Evolutionary conservation across 2,888 invertebrate species (phyloP).

Genomic region (Blastobasis adustella): DNA sequence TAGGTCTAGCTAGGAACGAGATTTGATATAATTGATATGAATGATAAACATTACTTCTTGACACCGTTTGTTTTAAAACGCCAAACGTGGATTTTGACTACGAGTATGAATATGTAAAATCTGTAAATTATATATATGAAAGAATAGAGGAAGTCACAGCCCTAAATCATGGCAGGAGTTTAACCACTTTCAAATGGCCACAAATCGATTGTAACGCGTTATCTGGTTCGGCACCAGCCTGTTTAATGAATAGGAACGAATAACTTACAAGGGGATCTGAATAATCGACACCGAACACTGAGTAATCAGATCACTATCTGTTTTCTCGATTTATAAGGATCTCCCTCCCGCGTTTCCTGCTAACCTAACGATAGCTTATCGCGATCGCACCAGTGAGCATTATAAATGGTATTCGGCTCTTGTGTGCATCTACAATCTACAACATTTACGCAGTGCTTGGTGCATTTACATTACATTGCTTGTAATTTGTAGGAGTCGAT

Average conservation of each 20-base stretch:
- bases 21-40: no score
- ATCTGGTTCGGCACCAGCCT: constrained; percentile 50
- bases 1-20: no score
- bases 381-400: constrained; percentile 11
- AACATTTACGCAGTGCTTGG: no score
- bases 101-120: no score
- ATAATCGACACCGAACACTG: constrained; percentile 71
- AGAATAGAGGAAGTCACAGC: constrained; percentile 17
- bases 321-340: constrained; percentile 64
- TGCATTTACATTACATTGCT: no score
- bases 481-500: no score
- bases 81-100: no score
- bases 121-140: no score
- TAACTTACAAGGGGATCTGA: constrained; percentile 65
- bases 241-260: constrained; percentile 68
- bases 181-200: constrained; percentile 44
- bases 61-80: no score
- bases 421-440: constrained; percentile 1
- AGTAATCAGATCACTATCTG: constrained; percentile 65
- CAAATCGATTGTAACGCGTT: constrained; percentile 55
- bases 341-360: constrained; percentile 45
- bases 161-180: constrained; percentile 34
- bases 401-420: constrained; percentile 13
- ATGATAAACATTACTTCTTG: no score
- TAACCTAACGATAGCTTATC: constrained; percentile 19